Percentiles rank a stretch among this genome's conserved stretches.
phyloP scores from a whole-genome alignment of 2,113 vertebrate genomes.

The western clawed frog (Xenopus tropicalis) region DNA sequence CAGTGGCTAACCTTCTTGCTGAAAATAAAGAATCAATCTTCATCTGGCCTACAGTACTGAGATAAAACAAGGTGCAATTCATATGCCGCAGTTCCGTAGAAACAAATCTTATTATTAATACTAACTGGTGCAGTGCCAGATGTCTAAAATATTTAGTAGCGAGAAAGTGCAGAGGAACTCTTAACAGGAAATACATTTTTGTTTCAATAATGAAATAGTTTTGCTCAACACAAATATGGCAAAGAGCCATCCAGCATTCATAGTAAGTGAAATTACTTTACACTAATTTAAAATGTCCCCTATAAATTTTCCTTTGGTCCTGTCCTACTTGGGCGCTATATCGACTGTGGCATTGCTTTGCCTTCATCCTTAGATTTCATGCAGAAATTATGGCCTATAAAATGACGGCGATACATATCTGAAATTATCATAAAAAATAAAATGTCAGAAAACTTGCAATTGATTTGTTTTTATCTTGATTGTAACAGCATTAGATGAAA shows the following conservation, averaged over 20 bases:
- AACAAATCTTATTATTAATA: constrained; percentile 6
- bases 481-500: constrained; percentile 36
- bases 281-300: constrained; percentile 33
- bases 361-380: constrained; percentile 31
- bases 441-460: constrained; percentile 40
- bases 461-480: constrained; percentile 42
- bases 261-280: constrained; percentile 22
- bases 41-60: no score
- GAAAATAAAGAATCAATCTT: no score
- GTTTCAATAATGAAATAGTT: constrained; percentile 30
- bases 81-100: background rate
- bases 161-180: constrained; percentile 6
- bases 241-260: constrained; percentile 19
- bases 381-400: constrained; percentile 34
- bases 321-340: background rate
- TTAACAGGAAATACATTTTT: constrained; percentile 18
- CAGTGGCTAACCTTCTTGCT: no score
- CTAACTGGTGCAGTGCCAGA: background rate
- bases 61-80: no score
- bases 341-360: constrained; percentile 33
- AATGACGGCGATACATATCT: constrained; percentile 29
- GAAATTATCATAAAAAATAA: constrained; percentile 42
- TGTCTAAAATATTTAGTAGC: constrained; percentile 6
- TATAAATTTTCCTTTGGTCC: constrained; percentile 36
- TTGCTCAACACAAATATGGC: constrained; percentile 22